phyloP scores from a whole-genome alignment of 2,113 vertebrate genomes.

The Psittacula cyanocephala region DNA sequence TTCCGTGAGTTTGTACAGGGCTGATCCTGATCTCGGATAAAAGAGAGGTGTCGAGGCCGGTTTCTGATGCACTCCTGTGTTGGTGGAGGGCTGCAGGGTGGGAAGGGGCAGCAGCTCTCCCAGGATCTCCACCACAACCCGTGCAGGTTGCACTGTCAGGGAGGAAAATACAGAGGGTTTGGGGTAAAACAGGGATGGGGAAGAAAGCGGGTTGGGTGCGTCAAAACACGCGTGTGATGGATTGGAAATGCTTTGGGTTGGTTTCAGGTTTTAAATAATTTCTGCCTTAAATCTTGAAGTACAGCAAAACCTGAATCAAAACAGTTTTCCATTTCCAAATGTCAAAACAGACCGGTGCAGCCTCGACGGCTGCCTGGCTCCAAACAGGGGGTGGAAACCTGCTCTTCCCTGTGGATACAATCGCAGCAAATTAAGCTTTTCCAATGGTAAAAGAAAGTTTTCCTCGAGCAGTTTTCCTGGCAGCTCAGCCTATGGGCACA shows the following conservation, averaged over 20 bases:
- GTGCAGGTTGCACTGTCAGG: neutral
- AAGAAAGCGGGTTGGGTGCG: neutral
- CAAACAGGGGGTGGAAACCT: neutral
- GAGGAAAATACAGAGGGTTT: neutral
- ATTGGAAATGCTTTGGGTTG: neutral
- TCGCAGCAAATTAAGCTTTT: neutral
- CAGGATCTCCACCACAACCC: fast-evolving
- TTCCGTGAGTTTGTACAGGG: neutral
- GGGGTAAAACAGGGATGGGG: neutral
- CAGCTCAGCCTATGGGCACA: neutral
- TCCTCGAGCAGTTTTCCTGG: neutral
- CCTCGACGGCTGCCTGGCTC: neutral
- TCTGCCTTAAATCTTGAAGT: neutral
- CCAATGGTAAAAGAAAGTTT: neutral
- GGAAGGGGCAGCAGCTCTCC: neutral
- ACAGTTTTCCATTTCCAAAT: neutral
- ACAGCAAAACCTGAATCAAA: neutral
- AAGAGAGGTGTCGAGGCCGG: fast-evolving
- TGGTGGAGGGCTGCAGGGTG: fast-evolving
- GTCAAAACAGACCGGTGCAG: neutral
- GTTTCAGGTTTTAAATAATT: neutral
- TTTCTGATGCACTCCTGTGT: fast-evolving
- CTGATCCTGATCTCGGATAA: neutral
- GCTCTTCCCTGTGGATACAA: neutral
- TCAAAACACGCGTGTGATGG: neutral